These are phyloP conservation scores for Endotricha flammealis DNA, from an alignment of 2,888 invertebrate genomes.

Conservation along the genomic window DNA sequence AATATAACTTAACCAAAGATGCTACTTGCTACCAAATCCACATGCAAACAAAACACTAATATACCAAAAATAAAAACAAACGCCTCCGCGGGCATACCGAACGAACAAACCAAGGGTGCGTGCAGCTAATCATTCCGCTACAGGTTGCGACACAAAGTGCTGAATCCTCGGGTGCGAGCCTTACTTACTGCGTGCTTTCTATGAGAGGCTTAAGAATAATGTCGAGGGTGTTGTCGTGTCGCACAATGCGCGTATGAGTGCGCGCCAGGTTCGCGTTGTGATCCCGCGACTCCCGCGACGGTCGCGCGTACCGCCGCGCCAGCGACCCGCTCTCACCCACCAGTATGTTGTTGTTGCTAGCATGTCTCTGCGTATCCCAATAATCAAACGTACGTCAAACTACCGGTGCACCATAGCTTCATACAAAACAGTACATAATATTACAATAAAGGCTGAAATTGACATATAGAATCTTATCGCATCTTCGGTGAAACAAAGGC, in stretches of 20 bases:
- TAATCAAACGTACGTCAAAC: slow-evolving; percentile 62
- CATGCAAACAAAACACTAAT: slow-evolving; percentile 50
- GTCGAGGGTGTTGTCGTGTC: slow-evolving; percentile 77
- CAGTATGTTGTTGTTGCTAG: slow-evolving; percentile 79
- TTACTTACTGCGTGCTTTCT: slow-evolving; percentile 79
- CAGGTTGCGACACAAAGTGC: slow-evolving; percentile 56
- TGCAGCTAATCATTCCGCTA: slow-evolving; percentile 70
- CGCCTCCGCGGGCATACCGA: slow-evolving; percentile 25
- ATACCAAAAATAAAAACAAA: slow-evolving; percentile 37
- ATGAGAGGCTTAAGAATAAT: slow-evolving; percentile 77
- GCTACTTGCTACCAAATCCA: slow-evolving; percentile 39
- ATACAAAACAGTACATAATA: slow-evolving; percentile 24
- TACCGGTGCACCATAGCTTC: slow-evolving; percentile 50
- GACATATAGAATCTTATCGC: slow-evolving; percentile 13
- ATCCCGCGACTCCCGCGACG: slow-evolving; percentile 54
- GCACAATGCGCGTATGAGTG: slow-evolving; percentile 56
- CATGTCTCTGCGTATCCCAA: slow-evolving; percentile 77
- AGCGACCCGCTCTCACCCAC: slow-evolving; percentile 71
- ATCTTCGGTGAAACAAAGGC: too few species aligned
- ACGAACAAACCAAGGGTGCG: slow-evolving; percentile 58
- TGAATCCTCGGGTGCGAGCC: slow-evolving; percentile 39
- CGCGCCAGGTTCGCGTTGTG: slow-evolving; percentile 68
- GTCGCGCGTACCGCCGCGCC: slow-evolving; percentile 67
- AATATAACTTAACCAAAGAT: slow-evolving; percentile 32
- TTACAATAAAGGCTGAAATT: slow-evolving; percentile 19